These are phyloP conservation scores for Enhydra lutris DNA, from an alignment of 2,113 vertebrate genomes.

Conservation along the genomic window DNA sequence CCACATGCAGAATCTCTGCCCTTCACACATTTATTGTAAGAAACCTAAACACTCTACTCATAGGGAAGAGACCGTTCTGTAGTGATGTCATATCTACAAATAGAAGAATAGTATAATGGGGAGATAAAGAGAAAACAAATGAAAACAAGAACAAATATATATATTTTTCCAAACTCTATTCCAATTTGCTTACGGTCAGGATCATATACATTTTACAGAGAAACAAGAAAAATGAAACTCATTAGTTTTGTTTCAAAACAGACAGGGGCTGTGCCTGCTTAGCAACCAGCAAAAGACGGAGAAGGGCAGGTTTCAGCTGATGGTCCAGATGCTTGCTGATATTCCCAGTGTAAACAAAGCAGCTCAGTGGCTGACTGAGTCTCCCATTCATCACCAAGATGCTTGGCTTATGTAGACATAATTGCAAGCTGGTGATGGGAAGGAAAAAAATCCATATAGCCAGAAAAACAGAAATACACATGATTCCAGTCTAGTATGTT, in stretches of 20 bases:
- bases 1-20: neutral
- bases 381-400: neutral
- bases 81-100: neutral
- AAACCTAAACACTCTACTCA: neutral
- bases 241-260: slow-evolving; percentile 43
- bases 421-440: neutral
- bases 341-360: neutral
- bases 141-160: neutral
- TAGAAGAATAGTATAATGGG: neutral
- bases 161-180: neutral
- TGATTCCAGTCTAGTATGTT: neutral
- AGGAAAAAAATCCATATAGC: neutral
- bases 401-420: neutral
- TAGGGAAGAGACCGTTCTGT: neutral
- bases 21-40: neutral
- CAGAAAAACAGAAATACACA: neutral
- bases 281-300: slow-evolving; percentile 15
- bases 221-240: neutral
- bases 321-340: neutral
- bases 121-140: neutral
- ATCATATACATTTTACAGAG: slow-evolving; percentile 12
- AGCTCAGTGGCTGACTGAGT: neutral
- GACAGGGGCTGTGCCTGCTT: neutral
- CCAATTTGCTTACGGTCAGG: neutral
- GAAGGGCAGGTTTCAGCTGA: neutral